These are phyloP conservation scores for Polyommatus iphigenia DNA, from an alignment of 2,888 invertebrate species.

Conservation along the genomic window DNA sequence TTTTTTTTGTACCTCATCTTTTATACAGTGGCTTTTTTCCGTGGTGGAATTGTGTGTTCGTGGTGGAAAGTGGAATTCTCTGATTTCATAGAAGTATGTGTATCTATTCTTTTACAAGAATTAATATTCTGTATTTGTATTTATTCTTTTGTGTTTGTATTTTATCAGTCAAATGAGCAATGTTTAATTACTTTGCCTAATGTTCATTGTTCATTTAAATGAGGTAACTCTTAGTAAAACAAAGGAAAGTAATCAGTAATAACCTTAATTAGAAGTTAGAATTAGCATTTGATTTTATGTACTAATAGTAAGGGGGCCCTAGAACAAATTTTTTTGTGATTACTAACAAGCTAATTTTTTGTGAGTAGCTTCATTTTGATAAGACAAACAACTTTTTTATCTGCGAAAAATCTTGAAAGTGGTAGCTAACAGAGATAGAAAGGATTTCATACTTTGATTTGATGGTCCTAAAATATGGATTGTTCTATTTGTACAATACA, in stretches of 20 bases:
- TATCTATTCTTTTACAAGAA: not conserved
- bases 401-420: no score
- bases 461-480: no score
- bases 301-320: no score
- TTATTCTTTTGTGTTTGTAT: not conserved
- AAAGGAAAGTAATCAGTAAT: not conserved
- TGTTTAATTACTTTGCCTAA: not conserved
- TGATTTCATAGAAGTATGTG: not conserved
- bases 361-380: no score
- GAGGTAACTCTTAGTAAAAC: not conserved
- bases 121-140: not conserved
- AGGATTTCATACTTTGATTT: no score
- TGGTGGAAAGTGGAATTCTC: no score
- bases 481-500: no score
- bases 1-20: slow-evolving; percentile 9
- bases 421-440: no score
- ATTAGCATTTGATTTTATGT: not conserved
- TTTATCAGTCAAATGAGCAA: not conserved
- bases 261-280: not conserved
- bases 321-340: no score
- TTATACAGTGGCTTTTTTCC: not conserved
- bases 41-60: no score
- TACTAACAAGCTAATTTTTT: no score
- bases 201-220: slow-evolving; percentile 5
- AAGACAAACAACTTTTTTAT: no score